These are phyloP conservation scores for Crocidura indochinensis DNA, from an alignment of 2,797 vertebrate species.

Conservation along the genomic window DNA sequence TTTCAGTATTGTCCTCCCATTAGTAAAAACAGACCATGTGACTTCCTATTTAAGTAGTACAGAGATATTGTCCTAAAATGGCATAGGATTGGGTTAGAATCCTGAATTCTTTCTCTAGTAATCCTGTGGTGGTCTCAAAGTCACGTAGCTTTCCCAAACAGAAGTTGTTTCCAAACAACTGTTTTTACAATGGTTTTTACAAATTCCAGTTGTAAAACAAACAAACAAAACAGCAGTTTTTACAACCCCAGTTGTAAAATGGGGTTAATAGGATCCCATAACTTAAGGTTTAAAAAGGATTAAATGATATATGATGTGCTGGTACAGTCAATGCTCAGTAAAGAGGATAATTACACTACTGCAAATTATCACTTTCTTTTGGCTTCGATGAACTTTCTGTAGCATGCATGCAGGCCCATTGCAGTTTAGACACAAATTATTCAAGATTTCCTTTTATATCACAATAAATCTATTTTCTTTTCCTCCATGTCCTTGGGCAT, in stretches of 20 bases:
- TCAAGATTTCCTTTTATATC: neutral
- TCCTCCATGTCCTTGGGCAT: neutral
- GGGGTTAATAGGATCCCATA: too few relatives aligned
- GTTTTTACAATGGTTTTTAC: too few relatives aligned
- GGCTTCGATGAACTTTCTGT: neutral
- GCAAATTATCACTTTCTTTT: neutral
- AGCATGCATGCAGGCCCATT: too few relatives aligned
- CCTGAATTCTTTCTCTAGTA: neutral
- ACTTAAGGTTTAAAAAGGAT: neutral
- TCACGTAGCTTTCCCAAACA: neutral
- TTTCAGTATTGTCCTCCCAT: neutral
- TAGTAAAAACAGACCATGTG: neutral
- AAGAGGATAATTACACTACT: neutral
- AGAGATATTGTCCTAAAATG: neutral
- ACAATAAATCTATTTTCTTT: too few relatives aligned
- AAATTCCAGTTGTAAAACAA: too few relatives aligned
- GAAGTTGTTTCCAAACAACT: neutral
- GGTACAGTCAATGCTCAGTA: too few relatives aligned
- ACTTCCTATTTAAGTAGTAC: neutral
- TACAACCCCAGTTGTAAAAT: too few relatives aligned
- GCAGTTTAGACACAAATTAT: neutral
- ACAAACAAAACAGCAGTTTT: conserved; percentile 2
- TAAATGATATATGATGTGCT: neutral
- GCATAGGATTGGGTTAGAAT: neutral
- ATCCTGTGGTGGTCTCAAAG: neutral